Evolutionary conservation across 2,113 vertebrate genomes (phyloP), one percentile per base, ranked within the genome.

Genomic region (Rhinopithecus roxellana): DNA sequence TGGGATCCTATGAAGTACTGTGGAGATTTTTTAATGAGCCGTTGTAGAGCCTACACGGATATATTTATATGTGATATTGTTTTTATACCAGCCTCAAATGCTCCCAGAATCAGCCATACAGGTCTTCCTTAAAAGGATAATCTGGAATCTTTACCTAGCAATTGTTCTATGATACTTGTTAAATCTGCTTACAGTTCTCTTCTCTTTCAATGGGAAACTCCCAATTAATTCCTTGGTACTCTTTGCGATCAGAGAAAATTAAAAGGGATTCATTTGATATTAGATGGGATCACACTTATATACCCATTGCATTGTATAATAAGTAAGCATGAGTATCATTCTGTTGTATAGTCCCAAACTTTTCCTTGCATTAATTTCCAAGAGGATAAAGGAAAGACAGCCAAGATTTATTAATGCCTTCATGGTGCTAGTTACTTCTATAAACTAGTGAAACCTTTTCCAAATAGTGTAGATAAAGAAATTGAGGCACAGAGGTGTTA

Each of bases 21-120:
- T 70, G 32, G 64, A 67, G 64, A 70, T 40, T 23, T 89, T 96
- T 92, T 92, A 92, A 94, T 90, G 74, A 88, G 61, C 48, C 43
- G 50, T 84, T 61, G 1, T 40, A 77, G 35, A 25, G 16, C 52
- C 92, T 57, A 30, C 16, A 78, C 81, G 70, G 72, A 74, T 59
- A 92, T 16, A 90, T 81, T 61, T 72, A 43, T 59, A 61, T 74
- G 64, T 59, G 78, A 82, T 90, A 95, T 94, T 92, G 72, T 95
- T 95, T 97, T 95, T 81, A 90, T 94, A 90, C 10, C 3, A 67
- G 30, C 32, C 69, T 78, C 23, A 69, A 74, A 75, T 55, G 20
- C 90, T 38, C 83, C 14, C 81, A 84, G 85, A 67, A 78, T 87
- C 84, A 95, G 70, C 16, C 45, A 95, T 50, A 78, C 45, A 81